Base-by-base conservation (phyloP, 2,797 vertebrate species). In the Nannoperca obscura region DNA sequence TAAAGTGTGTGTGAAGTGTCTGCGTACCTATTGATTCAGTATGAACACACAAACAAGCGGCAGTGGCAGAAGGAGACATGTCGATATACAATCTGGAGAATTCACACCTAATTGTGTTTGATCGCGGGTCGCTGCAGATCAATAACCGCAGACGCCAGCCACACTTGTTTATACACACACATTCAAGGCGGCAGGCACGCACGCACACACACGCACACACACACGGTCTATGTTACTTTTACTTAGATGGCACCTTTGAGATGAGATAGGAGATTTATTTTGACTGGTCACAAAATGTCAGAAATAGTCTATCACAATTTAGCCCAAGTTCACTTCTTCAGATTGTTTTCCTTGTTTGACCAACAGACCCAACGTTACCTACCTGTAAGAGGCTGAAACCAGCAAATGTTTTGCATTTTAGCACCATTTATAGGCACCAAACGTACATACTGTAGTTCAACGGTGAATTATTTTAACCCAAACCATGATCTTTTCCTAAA, bases 21-120 rank as follows among this genome's bases (percentile, higher is more conserved):
- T 60, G 75, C 20, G 24, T 36, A 30, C 27, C 59, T 57, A 86
- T 86, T 46, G 80, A 82, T 83, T 82, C 55, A 34, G 44, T 9
- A 82, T 6, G 19, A 47, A 68, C 83, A 84, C 60, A 74, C 59
- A 86, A 47, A 78, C 58, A 55, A 10, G 24, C 63, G 24, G 40
- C 34, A 6, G 76, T 13, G 0, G 67, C 22, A 67, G 84, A 11
- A 57, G 58, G 66, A 71, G 74, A 59, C 76, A 53, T 78, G 88
- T 89, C 80, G 57, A 84, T 73, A 76, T 60, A 72, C 74, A 75
- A 80, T 82, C 80, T 78, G 77, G 82, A 85, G 80, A 91, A 87
- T 89, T 88, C 72, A 69, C 85, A 82, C 86, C 83, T 92, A 92
- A 94, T 93, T 91, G 86, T 92, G 90, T 94, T 93, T 92, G 93